These are phyloP conservation scores for Condylura cristata DNA, from an alignment of 2,113 vertebrate species.

Conservation along the genomic window DNA sequence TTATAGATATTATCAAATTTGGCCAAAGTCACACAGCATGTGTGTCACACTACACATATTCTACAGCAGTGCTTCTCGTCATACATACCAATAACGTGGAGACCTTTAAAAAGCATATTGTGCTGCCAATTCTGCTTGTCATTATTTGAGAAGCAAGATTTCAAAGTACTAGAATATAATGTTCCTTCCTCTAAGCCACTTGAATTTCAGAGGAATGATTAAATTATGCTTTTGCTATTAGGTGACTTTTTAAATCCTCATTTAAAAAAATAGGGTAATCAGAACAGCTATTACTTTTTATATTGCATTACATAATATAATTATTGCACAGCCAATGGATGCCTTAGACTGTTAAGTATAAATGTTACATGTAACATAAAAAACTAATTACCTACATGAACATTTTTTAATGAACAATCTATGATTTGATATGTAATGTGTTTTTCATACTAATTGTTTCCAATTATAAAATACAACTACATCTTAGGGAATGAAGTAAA, in stretches of 20 bases:
- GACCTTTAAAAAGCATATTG: not conserved
- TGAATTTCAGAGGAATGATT: not conserved
- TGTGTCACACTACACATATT: not conserved
- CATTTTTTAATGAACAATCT: not conserved
- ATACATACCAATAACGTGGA: not conserved
- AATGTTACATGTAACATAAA: not conserved
- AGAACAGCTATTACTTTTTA: not conserved
- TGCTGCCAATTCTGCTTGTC: not conserved
- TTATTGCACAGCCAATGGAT: not conserved
- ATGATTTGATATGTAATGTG: not conserved
- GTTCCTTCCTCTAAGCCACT: not conserved
- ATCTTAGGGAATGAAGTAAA: not conserved
- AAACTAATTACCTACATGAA: not conserved
- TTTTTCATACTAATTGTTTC: not conserved
- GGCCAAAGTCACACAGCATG: not conserved
- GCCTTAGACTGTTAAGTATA: not conserved
- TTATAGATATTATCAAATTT: not conserved
- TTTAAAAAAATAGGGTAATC: not conserved
- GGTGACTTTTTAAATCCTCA: not conserved
- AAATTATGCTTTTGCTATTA: not conserved
- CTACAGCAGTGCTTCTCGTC: not conserved
- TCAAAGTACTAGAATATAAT: constrained; percentile 11
- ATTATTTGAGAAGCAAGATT: constrained; percentile 10
- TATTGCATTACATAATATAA: not conserved
- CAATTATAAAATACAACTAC: constrained; percentile 24